A percentile compares a stretch with the other conserved stretches of the same genome.
Evolutionary conservation across 2,888 invertebrate genomes (phyloP).

Genomic region (Spilosoma lubricipeda): DNA sequence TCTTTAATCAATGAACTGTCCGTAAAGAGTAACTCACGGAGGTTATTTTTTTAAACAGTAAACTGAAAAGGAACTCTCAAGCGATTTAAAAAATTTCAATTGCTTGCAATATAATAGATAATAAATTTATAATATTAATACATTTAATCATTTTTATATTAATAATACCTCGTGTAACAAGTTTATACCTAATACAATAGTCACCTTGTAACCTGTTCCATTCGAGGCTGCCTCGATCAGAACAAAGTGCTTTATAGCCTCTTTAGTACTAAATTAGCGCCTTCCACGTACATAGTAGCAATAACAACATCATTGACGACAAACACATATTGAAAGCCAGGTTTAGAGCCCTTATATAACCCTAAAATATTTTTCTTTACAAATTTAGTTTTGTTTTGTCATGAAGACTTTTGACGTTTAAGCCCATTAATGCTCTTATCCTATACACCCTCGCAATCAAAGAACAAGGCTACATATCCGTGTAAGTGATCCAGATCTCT

Average conservation of each 20-base stretch:
- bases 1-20: slow-evolving; percentile 20
- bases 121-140: slow-evolving; percentile 26
- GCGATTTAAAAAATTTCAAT: slow-evolving; percentile 37
- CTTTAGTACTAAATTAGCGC: not conserved
- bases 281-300: slow-evolving; percentile 6
- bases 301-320: slow-evolving; percentile 24
- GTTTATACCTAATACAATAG: slow-evolving; percentile 34
- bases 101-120: slow-evolving; percentile 45
- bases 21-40: slow-evolving; percentile 2
- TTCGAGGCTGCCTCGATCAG: slow-evolving; percentile 20
- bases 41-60: not conserved
- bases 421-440: not conserved
- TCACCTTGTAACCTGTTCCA: slow-evolving; percentile 48
- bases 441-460: not conserved
- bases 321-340: slow-evolving; percentile 13
- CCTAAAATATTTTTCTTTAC: too few relatives aligned
- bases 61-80: slow-evolving; percentile 17
- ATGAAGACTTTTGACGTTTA: not conserved
- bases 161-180: slow-evolving; percentile 44
- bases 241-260: not conserved
- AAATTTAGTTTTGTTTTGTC: not conserved
- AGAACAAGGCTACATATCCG: not conserved
- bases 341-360: slow-evolving; percentile 7
- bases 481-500: not conserved
- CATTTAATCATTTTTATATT: slow-evolving; percentile 41